These are phyloP conservation scores for Oplegnathus fasciatus DNA, from an alignment of 2,113 vertebrate species.

Conservation along the genomic window DNA sequence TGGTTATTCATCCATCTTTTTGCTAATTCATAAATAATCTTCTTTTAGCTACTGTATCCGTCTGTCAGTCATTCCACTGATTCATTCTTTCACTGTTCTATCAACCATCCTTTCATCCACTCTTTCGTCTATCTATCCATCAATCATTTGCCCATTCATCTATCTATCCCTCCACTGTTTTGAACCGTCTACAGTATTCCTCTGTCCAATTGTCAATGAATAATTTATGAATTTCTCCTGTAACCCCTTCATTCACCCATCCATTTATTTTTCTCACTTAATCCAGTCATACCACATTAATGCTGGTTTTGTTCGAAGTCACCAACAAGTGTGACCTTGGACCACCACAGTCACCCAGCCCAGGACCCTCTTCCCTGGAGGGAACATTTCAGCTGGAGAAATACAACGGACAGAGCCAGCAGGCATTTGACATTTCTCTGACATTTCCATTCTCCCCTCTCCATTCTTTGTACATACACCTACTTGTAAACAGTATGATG, in stretches of 20 bases:
- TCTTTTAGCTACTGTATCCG: background rate
- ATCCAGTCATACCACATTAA: conserved; percentile 36
- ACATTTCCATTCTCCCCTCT: conserved; percentile 81
- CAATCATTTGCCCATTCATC: background rate
- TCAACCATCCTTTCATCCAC: background rate
- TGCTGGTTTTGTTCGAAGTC: conserved; percentile 52
- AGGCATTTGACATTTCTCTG: conserved; percentile 87
- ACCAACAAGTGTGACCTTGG: conserved; percentile 69
- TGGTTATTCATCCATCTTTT: background rate
- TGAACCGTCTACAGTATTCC: background rate
- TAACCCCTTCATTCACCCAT: conserved; percentile 11
- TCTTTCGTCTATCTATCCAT: background rate
- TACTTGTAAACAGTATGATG: conserved; percentile 82
- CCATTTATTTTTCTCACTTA: conserved; percentile 38
- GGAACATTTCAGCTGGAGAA: conserved; percentile 74
- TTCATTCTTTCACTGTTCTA: conserved; percentile 9
- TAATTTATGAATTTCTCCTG: conserved; percentile 21
- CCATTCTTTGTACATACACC: conserved; percentile 78
- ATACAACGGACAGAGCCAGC: conserved; percentile 75
- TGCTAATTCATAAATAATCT: background rate
- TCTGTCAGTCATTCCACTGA: conserved; percentile 1
- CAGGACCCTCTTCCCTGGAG: conserved; percentile 70
- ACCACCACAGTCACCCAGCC: conserved; percentile 56
- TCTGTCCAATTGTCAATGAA: conserved; percentile 21
- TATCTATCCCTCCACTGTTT: background rate